phyloP scores from a whole-genome alignment of 1,140 invertebrate genomes.

The Diachasmimorpha longicaudata region DNA sequence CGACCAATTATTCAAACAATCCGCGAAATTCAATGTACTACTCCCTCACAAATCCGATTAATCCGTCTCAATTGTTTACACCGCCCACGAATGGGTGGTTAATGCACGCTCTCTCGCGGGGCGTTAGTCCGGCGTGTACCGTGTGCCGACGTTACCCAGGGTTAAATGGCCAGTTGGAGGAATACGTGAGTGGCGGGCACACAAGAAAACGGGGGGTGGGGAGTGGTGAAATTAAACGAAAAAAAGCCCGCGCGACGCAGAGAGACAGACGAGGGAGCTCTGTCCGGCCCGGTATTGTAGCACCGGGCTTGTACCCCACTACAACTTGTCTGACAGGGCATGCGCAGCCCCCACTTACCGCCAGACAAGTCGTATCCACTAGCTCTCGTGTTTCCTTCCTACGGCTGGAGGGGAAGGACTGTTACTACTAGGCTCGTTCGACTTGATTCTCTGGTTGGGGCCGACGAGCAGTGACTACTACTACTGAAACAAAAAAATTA shows the following conservation, averaged over 20 bases:
- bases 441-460: too few species aligned
- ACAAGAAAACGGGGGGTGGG: too few species aligned
- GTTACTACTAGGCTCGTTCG: neutral
- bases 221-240: too few species aligned
- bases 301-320: constrained; percentile 49
- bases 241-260: constrained; percentile 4
- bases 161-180: neutral
- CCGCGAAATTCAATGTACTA: neutral
- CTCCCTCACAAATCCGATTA: neutral
- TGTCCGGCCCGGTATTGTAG: constrained; percentile 54
- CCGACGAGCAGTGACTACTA: too few species aligned
- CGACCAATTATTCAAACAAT: neutral
- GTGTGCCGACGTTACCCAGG: neutral
- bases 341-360: constrained; percentile 37
- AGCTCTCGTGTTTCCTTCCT: too few species aligned
- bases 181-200: neutral
- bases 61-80: neutral
- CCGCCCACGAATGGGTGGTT: neutral
- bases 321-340: constrained; percentile 37
- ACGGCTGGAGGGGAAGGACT: neutral
- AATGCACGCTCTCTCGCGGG: neutral
- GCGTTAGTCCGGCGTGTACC: neutral
- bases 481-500: too few species aligned
- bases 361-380: neutral
- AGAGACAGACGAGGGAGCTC: constrained; percentile 54